phyloP scores from a whole-genome alignment of 2,113 vertebrate species.

The Empidonax traillii region DNA sequence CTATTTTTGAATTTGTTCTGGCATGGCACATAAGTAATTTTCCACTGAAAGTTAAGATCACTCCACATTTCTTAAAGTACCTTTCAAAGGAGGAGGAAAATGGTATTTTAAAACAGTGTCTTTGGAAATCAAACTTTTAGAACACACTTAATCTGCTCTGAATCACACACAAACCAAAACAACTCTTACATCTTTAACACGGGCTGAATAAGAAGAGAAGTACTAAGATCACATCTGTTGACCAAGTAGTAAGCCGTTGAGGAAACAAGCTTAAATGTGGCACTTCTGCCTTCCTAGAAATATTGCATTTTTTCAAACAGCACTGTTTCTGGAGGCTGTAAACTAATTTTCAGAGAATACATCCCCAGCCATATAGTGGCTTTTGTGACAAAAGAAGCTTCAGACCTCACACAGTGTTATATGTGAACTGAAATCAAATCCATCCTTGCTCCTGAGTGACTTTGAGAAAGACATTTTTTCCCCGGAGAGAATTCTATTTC shows the following conservation, averaged over 20 bases:
- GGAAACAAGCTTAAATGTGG: background rate
- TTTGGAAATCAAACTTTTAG: background rate
- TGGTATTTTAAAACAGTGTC: background rate
- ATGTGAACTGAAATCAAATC: background rate
- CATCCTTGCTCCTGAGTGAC: background rate
- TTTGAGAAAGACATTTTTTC: background rate
- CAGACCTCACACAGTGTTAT: background rate
- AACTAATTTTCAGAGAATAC: background rate
- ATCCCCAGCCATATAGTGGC: background rate
- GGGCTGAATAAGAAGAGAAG: background rate
- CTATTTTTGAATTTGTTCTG: background rate
- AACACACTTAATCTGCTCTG: background rate
- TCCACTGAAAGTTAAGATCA: background rate
- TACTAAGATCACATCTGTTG: background rate
- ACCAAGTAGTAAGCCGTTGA: background rate
- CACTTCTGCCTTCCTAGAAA: background rate
- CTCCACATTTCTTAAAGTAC: background rate
- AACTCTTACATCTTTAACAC: background rate
- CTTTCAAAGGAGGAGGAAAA: background rate
- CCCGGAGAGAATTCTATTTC: background rate
- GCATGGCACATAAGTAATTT: background rate
- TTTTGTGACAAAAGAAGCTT: background rate
- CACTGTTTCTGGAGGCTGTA: background rate
- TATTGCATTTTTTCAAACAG: background rate
- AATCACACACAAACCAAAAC: background rate